phyloP scores from a whole-genome alignment of 1,140 invertebrate genomes.

The Grapholita molesta region DNA sequence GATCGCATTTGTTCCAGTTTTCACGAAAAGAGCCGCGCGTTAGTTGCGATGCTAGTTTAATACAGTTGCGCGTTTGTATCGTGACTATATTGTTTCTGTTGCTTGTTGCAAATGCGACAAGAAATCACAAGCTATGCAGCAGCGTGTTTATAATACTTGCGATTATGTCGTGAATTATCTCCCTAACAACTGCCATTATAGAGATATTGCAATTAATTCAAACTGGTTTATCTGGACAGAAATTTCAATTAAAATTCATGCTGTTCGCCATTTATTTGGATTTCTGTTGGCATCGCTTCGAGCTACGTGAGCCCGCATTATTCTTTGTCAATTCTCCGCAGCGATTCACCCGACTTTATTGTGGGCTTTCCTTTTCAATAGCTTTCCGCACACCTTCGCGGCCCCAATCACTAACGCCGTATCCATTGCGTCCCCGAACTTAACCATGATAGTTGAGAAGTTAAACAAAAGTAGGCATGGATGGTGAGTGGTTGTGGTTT shows the following conservation, averaged over 20 bases:
- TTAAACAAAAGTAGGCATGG: neutral
- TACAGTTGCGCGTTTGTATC: no score
- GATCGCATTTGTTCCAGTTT: no score
- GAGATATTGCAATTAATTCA: no score
- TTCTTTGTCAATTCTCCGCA: neutral
- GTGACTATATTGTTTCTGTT: no score
- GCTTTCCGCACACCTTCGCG: neutral
- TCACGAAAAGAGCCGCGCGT: no score
- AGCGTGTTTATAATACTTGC: no score
- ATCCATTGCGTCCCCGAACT: neutral
- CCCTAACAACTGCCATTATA: no score
- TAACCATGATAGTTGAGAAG: neutral
- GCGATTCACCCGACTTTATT: neutral
- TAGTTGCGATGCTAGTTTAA: no score
- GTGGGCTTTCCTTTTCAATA: slow-evolving; percentile 1
- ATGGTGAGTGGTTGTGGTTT: neutral
- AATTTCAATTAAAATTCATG: neutral
- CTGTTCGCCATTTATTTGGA: neutral
- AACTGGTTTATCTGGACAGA: neutral
- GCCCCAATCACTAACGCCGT: neutral
- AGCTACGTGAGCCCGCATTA: neutral
- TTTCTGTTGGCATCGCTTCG: neutral
- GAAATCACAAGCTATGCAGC: no score
- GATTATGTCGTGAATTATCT: no score
- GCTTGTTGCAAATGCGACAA: no score